Evolutionary conservation across 2,113 vertebrate genomes (phyloP).

Genomic region (Clarias macrocephalus): DNA sequence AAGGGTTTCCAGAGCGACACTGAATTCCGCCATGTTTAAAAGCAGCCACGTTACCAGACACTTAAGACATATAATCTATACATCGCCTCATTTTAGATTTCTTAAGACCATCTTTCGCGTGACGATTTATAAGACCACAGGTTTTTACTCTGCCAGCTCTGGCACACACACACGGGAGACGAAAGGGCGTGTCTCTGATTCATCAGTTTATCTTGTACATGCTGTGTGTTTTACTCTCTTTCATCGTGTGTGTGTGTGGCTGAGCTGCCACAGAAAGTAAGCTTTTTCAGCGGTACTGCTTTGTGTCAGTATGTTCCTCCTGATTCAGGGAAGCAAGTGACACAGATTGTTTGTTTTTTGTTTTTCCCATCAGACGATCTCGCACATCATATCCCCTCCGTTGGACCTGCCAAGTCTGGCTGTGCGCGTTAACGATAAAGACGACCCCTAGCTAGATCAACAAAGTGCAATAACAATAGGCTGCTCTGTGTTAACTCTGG

Average conservation of each 20-base stretch:
- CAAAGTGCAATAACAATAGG: constrained; percentile 54
- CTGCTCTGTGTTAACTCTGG: constrained; percentile 48
- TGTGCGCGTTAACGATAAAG: neutral
- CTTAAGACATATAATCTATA: neutral
- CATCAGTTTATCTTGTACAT: constrained; percentile 28
- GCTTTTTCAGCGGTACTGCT: constrained; percentile 41
- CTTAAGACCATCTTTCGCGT: neutral
- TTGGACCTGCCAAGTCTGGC: constrained; percentile 13
- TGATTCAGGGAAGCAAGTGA: constrained; percentile 23
- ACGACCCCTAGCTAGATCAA: constrained; percentile 41
- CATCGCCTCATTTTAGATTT: neutral
- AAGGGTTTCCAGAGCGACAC: neutral
- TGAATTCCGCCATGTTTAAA: neutral
- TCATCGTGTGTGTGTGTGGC: constrained; percentile 24
- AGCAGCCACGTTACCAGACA: neutral
- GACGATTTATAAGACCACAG: neutral
- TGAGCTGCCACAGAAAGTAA: constrained; percentile 16
- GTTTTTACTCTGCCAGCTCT: neutral
- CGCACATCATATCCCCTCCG: neutral
- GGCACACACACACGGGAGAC: neutral
- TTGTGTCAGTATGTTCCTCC: constrained; percentile 15
- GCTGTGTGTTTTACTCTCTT: constrained; percentile 6
- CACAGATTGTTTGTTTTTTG: neutral
- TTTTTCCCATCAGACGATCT: neutral
- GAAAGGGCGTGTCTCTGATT: neutral